Base-by-base conservation (phyloP, 1,140 invertebrate species). In the Diachasmimorpha longicaudata region DNA sequence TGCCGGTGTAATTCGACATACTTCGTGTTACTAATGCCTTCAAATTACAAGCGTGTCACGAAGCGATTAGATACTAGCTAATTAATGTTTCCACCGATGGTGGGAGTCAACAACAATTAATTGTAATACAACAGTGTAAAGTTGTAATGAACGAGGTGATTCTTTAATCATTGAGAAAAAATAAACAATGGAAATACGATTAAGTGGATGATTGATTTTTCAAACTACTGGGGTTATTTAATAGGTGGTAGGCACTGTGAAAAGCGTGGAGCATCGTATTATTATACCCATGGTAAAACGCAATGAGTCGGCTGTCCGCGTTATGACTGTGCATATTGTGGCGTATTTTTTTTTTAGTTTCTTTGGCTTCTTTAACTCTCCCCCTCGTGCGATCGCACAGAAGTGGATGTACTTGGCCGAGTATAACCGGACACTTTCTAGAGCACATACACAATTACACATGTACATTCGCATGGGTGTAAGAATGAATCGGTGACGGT, bases 291-390 rank as follows among this genome's bases (percentile, higher is more conserved):
- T 80, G 81, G 83, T 84, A 88, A 85, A 86, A 84, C 84, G 85
- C 80, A 84, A 85, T 88, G 87, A 89, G 87, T 87, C 78, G 87
- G 85, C 85, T 88, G 85, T 88, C 87, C 85, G 83, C 84, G 79
- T 83, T 87, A 88, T 89, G 88, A 89, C 86, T 87, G 75, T 83
- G 83, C 87, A 79, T 83, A 88, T 88, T 81, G 80, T 82, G 82
- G 80, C 79, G 80, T 83, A 75, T 80, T 80, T 80, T 80, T 71
- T 68, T 81, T 80, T 81, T 42, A 46, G 14, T 63, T 31, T 63
- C 58, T 63, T 13, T 19, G 23, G 58, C 58, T 58, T 63, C 23
- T 63, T 66, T 71, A 63, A 70, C 77, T 69, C 70, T 31, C 31
- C 31, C 68, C 63, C 72, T 31, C 39, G 52, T 77, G 58, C 63